Percentiles rank a stretch among this genome's conserved stretches.
These are phyloP conservation scores for Ctenosaura bakeri DNA, from an alignment of 2,797 vertebrate genomes.

Conservation along the genomic window DNA sequence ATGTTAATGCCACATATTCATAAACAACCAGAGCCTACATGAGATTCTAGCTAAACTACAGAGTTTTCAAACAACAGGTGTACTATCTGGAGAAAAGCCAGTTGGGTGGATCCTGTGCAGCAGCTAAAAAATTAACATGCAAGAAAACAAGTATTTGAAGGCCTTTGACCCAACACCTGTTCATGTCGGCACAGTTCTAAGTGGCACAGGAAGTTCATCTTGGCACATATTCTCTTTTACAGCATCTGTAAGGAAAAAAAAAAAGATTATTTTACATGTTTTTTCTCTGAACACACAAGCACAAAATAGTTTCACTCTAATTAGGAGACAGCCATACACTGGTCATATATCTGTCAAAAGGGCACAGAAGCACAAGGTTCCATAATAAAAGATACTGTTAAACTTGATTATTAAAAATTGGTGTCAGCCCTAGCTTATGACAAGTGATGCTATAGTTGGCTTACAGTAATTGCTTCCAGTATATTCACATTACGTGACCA, in stretches of 20 bases:
- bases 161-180: not conserved
- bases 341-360: not conserved
- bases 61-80: not conserved
- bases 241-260: not conserved
- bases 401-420: conserved; percentile 39
- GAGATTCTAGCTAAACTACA: not conserved
- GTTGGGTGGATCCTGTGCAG: not conserved
- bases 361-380: not conserved
- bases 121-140: not conserved
- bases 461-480: conserved; percentile 41
- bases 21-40: not conserved
- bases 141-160: not conserved
- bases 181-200: not conserved
- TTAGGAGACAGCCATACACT: not conserved
- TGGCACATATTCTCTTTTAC: not conserved
- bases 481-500: conserved; percentile 16
- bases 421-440: not conserved
- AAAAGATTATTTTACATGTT: not conserved
- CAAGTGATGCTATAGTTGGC: conserved; percentile 19
- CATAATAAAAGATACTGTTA: not conserved
- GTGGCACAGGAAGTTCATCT: not conserved
- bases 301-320: conserved; percentile 9
- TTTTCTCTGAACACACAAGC: not conserved
- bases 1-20: not conserved
- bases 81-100: not conserved